A percentile compares a stretch with the other conserved stretches of the same genome.
Conservation (phyloP, 1,140 invertebrate genomes). For the Oreohelix idahoensis region DNA sequence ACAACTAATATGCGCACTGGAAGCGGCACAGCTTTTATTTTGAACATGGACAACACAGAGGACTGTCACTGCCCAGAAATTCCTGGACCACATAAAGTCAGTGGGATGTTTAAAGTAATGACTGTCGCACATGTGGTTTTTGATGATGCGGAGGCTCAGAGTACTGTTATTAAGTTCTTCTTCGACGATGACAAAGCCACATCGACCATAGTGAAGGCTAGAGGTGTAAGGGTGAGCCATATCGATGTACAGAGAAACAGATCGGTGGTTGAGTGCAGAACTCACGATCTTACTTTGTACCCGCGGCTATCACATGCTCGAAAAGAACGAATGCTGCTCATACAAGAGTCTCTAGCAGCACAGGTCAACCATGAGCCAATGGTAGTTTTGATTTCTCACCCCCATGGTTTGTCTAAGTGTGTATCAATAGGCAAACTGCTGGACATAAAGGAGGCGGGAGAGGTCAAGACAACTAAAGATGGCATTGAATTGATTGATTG, state of each 20-base stretch:
- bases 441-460: not conserved
- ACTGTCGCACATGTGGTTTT: not conserved
- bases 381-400: conserved; percentile 1
- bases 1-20: not conserved
- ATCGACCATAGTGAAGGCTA: not conserved
- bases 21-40: not conserved
- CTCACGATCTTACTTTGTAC: not conserved
- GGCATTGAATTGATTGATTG: not conserved
- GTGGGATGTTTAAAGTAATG: not conserved
- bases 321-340: not conserved
- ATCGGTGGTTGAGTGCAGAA: conserved; percentile 9
- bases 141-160: not conserved
- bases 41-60: not conserved
- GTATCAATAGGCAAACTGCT: not conserved
- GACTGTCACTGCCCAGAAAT: not conserved
- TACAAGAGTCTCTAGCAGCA: not conserved
- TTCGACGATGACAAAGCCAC: not conserved
- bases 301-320: not conserved
- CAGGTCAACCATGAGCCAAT: not conserved
- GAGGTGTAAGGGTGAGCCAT: not conserved
- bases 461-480: not conserved
- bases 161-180: not conserved
- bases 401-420: conserved; percentile 2
- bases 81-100: not conserved
- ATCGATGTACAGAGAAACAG: conserved; percentile 10